Evolutionary conservation across 2,113 vertebrate species (phyloP), one percentile per base, ranked within the genome.

Genomic region (Melospiza georgiana): DNA sequence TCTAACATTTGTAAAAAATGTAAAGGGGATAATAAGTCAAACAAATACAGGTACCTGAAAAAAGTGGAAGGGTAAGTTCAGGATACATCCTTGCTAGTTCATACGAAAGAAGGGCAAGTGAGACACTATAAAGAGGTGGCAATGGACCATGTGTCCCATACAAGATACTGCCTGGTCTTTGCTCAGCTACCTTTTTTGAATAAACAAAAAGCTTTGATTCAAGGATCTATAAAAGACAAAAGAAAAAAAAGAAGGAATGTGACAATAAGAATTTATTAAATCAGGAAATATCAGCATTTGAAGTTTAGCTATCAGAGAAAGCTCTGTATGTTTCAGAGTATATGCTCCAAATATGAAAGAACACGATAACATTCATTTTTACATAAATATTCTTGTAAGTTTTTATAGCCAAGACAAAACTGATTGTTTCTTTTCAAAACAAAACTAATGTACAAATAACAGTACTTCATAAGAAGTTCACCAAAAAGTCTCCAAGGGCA

Each of bases 51-150:
- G 46, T 98, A 99, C 99, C 99, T 98, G 99, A 99, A 97, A 99
- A 99, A 72, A 99, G 98, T 6, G 99, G 99, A 85, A 99, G 98
- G 1, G 99, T 99, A 95, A 99, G 99, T 96, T 99, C 99, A 3
- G 99, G 99, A 95, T 99, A 99, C 99, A 99, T 99, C 97, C 98
- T 98, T 96, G 99, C 99, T 92, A 99, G 98, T 93, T 99, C 99
- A 61, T 98, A 98, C 5, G 99, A 99, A 91, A 99, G 98, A 90
- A 98, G 99, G 18, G 98, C 97, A 23, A 99, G 97, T 23, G 99
- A 99, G 81, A 99, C 98, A 25, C 99, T 99, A 98, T 99, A 99
- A 52, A 99, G 98, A 3, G 99, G 99, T 4, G 99, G 99, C 93
- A 99, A 87, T 1, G 99, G 98, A 18, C 99, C 98, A 5, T 99